These are phyloP conservation scores for Lophotriccus pileatus DNA, from an alignment of 2,797 vertebrate genomes.

Conservation along the genomic window DNA sequence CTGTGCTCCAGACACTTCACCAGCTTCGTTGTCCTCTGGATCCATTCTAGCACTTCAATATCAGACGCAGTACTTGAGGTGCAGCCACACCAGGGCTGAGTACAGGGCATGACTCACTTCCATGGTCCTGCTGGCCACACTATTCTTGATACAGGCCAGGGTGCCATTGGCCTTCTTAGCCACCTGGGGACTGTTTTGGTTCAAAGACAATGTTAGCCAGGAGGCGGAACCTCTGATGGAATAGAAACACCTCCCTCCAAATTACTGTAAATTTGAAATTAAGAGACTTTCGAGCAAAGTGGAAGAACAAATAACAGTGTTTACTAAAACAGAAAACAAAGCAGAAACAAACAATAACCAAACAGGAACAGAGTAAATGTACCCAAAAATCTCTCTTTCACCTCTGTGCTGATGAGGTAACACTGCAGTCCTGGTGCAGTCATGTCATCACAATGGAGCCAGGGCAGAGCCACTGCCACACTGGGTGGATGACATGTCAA, in stretches of 20 bases:
- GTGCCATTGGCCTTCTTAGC: neutral
- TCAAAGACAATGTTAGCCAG: neutral
- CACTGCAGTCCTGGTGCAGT: neutral
- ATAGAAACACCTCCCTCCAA: neutral
- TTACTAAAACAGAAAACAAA: neutral
- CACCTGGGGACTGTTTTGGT: neutral
- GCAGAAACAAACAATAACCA: neutral
- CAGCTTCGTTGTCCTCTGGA: fast-evolving
- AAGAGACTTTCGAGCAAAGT: neutral
- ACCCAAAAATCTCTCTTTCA: neutral
- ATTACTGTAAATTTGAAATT: neutral
- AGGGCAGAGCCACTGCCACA: neutral
- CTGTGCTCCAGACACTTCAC: fast-evolving
- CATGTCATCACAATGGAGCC: neutral
- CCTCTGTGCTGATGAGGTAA: neutral
- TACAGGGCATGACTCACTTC: fast-evolving
- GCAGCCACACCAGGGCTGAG: fast-evolving
- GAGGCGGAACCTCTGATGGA: neutral
- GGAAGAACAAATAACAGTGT: neutral
- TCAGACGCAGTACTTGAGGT: fast-evolving
- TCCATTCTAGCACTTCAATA: fast-evolving
- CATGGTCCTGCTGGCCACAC: neutral
- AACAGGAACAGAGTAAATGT: neutral
- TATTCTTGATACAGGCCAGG: fast-evolving
- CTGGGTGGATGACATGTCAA: neutral